These are phyloP conservation scores for Amphilophus citrinellus DNA, from an alignment of 2,113 vertebrate species.

Conservation along the genomic window DNA sequence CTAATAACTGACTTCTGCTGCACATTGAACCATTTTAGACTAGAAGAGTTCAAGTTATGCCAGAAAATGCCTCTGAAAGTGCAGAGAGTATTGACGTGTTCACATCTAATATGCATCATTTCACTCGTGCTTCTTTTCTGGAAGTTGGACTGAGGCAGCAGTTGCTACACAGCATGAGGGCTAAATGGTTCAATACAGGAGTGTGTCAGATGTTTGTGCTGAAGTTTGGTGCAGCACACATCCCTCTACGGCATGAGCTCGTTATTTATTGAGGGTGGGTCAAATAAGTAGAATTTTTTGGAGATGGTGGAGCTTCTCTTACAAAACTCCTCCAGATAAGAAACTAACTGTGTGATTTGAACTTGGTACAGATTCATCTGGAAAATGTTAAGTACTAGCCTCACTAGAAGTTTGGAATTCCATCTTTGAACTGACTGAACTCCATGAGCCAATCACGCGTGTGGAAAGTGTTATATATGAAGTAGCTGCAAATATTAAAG, in stretches of 20 bases:
- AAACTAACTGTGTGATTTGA: not conserved
- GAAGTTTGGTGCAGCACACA: not conserved
- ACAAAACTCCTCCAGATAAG: not conserved
- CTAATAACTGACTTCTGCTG: not conserved
- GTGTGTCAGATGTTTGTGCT: not conserved
- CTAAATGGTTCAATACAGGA: slow-evolving; percentile 1
- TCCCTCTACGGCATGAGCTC: not conserved
- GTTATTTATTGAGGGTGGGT: slow-evolving; percentile 5
- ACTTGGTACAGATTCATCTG: slow-evolving; percentile 1
- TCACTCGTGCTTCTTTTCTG: not conserved
- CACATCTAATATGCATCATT: slow-evolving; percentile 35
- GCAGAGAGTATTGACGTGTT: slow-evolving; percentile 9
- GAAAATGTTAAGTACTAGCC: not conserved
- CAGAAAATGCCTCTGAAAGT: not conserved
- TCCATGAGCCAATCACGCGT: not conserved
- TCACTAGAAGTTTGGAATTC: not conserved
- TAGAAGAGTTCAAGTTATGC: too few relatives aligned
- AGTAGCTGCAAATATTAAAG: too few relatives aligned
- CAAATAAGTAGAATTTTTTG: slow-evolving; percentile 1
- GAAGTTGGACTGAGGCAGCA: not conserved
- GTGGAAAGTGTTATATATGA: too few relatives aligned
- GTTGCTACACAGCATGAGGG: not conserved
- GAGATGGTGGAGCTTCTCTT: not conserved
- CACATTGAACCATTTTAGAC: too few relatives aligned
- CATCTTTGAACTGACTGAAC: not conserved